Evolutionary conservation across 2,113 vertebrate genomes (phyloP).

Genomic region (Leucopsar rothschildi): DNA sequence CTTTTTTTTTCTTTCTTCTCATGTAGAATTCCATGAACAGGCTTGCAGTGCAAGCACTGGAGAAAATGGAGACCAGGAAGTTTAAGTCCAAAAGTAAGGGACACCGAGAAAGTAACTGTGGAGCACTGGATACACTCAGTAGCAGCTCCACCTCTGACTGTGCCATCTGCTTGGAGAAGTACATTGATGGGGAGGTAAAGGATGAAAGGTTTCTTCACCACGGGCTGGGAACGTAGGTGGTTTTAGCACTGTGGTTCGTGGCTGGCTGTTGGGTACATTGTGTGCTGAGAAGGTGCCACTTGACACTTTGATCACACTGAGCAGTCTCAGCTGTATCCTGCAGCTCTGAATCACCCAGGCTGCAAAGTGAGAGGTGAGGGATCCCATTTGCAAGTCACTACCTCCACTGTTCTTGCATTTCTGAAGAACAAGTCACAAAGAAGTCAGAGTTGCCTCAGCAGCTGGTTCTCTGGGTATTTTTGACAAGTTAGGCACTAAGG

Average conservation of each 20-base stretch:
- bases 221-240: not conserved
- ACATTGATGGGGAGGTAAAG: slow-evolving; percentile 95
- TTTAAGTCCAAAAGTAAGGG: slow-evolving; percentile 95
- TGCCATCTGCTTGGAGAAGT: slow-evolving; percentile 99
- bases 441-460: not conserved
- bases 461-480: not conserved
- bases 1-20: not conserved
- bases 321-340: not conserved
- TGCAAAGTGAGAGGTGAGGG: not conserved
- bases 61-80: slow-evolving; percentile 98
- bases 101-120: slow-evolving; percentile 85
- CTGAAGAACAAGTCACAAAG: not conserved
- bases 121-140: slow-evolving; percentile 90
- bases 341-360: not conserved
- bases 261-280: not conserved
- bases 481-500: not conserved
- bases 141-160: slow-evolving; percentile 97
- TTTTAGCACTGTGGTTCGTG: not conserved
- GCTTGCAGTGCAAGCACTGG: slow-evolving; percentile 94
- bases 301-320: not conserved
- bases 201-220: not conserved
- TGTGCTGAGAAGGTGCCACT: not conserved
- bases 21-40: slow-evolving; percentile 96
- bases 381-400: not conserved
- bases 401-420: not conserved